Percentiles rank a stretch among this genome's conserved stretches.
These are phyloP conservation scores for Balearica regulorum DNA, from an alignment of 2,797 vertebrate species.

Conservation along the genomic window DNA sequence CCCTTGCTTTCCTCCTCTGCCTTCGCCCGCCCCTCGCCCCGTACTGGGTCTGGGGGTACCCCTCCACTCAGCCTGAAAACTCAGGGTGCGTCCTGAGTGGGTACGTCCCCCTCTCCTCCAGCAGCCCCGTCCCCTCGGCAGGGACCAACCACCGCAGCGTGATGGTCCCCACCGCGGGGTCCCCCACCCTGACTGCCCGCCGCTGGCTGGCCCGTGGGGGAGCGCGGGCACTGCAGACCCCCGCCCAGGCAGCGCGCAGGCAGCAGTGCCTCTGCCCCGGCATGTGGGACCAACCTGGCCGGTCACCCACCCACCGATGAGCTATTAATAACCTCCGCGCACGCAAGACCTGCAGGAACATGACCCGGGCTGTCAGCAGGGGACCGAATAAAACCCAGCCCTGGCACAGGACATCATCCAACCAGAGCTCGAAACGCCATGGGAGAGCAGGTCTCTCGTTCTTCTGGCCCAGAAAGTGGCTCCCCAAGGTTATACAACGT, in stretches of 20 bases:
- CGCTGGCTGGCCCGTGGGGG: rapidly evolving
- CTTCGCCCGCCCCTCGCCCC: rapidly evolving
- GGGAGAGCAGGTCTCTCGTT: background rate
- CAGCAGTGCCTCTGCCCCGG: background rate
- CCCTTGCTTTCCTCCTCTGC: background rate
- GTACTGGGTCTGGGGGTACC: background rate
- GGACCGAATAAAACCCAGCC: background rate
- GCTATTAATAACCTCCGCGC: background rate
- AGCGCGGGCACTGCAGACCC: background rate
- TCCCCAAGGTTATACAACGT: background rate
- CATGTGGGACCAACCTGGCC: rapidly evolving
- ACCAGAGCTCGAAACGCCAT: background rate
- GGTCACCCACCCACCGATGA: background rate
- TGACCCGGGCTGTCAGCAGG: background rate
- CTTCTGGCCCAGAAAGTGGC: background rate
- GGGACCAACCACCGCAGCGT: background rate
- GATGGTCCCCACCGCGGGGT: background rate
- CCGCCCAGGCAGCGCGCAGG: background rate
- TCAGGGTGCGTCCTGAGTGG: rapidly evolving
- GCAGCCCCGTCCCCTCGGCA: rapidly evolving
- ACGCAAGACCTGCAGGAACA: background rate
- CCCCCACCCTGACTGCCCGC: background rate
- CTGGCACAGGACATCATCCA: background rate
- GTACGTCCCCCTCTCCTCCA: rapidly evolving
- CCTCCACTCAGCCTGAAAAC: background rate